These are phyloP conservation scores for Trematomus bernacchii DNA, from an alignment of 2,797 vertebrate genomes.

Conservation along the genomic window DNA sequence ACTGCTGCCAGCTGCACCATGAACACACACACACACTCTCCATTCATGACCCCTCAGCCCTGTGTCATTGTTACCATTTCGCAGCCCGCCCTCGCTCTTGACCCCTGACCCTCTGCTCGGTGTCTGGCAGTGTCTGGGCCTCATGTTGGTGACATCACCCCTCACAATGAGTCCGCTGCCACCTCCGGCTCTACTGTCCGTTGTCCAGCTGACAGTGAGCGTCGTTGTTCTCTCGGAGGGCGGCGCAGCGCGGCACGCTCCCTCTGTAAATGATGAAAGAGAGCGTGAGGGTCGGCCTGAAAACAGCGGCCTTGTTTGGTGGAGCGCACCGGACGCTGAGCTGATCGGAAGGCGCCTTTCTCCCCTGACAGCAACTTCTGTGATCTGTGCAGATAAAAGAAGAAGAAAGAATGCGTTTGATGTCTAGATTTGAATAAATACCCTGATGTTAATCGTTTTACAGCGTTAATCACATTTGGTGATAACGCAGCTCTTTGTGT, in stretches of 20 bases:
- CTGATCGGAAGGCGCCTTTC: conserved; percentile 66
- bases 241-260: conserved; percentile 72
- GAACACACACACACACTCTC: conserved; percentile 28
- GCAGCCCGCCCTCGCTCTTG: conserved; percentile 55
- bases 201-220: conserved; percentile 66
- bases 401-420: conserved; percentile 75
- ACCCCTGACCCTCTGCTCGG: conserved; percentile 53
- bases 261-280: conserved; percentile 82
- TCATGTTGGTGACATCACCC: conserved; percentile 70
- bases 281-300: conserved; percentile 52
- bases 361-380: conserved; percentile 73
- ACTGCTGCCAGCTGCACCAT: conserved; percentile 36
- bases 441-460: conserved; percentile 70
- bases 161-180: conserved; percentile 72
- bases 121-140: conserved; percentile 56
- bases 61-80: conserved; percentile 43
- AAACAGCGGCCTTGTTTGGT: conserved; percentile 66
- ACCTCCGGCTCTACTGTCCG: conserved; percentile 72
- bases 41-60: conserved; percentile 37
- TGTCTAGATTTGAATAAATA: conserved; percentile 75
- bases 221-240: conserved; percentile 63
- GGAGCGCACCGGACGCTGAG: conserved; percentile 39
- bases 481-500: conserved; percentile 47
- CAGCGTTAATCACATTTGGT: conserved; percentile 68
- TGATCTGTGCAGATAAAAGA: conserved; percentile 62